phyloP scores from a whole-genome alignment of 2,113 vertebrate species.

The Charadrius vociferus region DNA sequence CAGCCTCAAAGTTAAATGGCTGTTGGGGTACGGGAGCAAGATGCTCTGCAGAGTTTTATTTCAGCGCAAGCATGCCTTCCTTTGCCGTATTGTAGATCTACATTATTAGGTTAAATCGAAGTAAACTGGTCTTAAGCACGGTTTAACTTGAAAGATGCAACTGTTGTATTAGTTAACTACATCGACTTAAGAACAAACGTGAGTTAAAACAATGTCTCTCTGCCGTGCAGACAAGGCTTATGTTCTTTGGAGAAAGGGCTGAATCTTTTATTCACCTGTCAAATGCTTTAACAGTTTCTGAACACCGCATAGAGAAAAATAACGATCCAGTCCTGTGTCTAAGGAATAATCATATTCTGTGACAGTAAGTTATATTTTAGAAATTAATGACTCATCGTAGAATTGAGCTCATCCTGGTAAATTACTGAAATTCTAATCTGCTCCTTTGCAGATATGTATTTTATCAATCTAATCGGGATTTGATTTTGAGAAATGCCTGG shows the following conservation, averaged over 20 bases:
- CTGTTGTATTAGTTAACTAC: not conserved
- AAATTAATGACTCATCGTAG: conserved; percentile 52
- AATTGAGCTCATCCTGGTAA: conserved; percentile 50
- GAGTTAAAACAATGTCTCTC: not conserved
- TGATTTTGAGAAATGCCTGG: not conserved
- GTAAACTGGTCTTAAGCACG: not conserved
- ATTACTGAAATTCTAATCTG: not conserved
- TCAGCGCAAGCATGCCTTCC: not conserved
- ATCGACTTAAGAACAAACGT: not conserved
- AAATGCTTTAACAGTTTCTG: not conserved
- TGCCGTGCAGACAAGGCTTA: not conserved
- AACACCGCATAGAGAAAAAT: not conserved
- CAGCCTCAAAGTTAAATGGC: not conserved
- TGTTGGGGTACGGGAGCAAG: too few relatives aligned
- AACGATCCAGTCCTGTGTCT: not conserved
- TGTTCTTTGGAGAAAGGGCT: not conserved
- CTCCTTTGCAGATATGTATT: not conserved
- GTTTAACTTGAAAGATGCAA: not conserved
- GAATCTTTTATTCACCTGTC: conserved; percentile 28
- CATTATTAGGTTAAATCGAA: not conserved
- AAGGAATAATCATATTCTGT: conserved; percentile 14
- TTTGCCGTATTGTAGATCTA: not conserved
- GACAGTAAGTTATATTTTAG: conserved; percentile 43
- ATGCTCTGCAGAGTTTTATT: accelerated
- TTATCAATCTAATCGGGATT: not conserved